Evolutionary conservation across 2,888 invertebrate species (phyloP).

Genomic region (Nomada hirtipes): DNA sequence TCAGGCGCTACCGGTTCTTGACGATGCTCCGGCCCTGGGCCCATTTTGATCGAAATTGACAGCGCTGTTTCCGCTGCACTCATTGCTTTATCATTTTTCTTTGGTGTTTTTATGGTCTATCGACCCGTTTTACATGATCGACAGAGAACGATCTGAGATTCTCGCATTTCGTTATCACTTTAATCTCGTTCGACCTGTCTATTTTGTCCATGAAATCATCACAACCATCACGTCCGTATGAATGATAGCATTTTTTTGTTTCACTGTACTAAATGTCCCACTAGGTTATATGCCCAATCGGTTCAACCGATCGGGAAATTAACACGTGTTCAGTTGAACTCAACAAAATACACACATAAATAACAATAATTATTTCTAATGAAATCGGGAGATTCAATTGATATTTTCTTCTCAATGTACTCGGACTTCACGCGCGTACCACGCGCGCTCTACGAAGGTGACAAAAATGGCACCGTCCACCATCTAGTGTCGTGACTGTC

Average conservation of each 20-base stretch:
- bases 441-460: constrained; percentile 52
- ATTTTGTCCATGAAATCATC: constrained; percentile 8
- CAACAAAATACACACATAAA: neutral
- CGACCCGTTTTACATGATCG: constrained; percentile 28
- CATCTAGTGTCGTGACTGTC: constrained; percentile 42
- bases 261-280: constrained; percentile 27
- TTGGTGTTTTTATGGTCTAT: constrained; percentile 45
- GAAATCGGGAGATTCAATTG: constrained; percentile 20
- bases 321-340: constrained; percentile 2
- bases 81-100: constrained; percentile 64
- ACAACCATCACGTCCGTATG: constrained; percentile 39
- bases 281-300: constrained; percentile 46
- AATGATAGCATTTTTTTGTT: constrained; percentile 49
- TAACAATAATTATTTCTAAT: constrained; percentile 6
- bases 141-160: constrained; percentile 19
- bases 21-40: constrained; percentile 92
- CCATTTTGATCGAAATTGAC: constrained; percentile 87
- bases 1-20: constrained; percentile 91
- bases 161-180: constrained; percentile 23
- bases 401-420: constrained; percentile 10
- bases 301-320: constrained; percentile 17
- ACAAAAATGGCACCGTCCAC: constrained; percentile 71
- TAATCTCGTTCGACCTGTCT: neutral
- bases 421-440: constrained; percentile 53
- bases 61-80: constrained; percentile 71